A percentile compares a stretch with the other conserved stretches of the same genome.
Evolutionary conservation across 2,797 vertebrate genomes (phyloP).

Genomic region (Gymnothorax reevesii): DNA sequence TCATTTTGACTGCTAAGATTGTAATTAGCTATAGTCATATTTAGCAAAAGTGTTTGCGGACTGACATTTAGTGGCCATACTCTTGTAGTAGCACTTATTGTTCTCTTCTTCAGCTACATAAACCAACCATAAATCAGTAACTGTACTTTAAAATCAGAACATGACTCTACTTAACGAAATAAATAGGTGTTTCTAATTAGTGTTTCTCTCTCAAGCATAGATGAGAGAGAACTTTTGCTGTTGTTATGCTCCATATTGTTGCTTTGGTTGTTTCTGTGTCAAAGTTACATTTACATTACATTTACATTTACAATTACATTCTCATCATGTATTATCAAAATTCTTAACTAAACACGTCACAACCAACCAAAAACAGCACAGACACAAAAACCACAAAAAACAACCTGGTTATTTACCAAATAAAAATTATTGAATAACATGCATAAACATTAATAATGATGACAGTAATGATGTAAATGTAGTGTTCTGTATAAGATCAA

Average conservation of each 20-base stretch:
- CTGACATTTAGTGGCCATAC: background rate
- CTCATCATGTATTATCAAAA: background rate
- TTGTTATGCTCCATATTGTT: background rate
- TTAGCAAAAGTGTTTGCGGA: background rate
- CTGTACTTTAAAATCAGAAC: background rate
- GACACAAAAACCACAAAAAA: too few species aligned
- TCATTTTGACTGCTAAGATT: too few species aligned
- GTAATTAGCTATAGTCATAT: background rate
- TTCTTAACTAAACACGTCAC: too few species aligned
- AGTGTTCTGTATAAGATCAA: too few species aligned
- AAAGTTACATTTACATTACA: too few species aligned
- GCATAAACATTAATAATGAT: too few species aligned
- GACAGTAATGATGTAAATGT: too few species aligned
- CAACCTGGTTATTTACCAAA: too few species aligned
- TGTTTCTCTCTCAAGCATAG: background rate
- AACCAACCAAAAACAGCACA: too few species aligned
- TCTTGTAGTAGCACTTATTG: background rate
- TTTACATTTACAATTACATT: background rate
- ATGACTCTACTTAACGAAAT: background rate
- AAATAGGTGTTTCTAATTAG: background rate
- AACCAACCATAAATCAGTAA: background rate
- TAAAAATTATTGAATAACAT: too few species aligned
- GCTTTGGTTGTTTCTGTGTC: background rate
- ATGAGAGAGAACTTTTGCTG: background rate
- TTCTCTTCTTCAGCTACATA: background rate